Percentiles rank a stretch among this genome's conserved stretches.
Evolutionary conservation across 2,113 vertebrate genomes (phyloP).

Genomic region (Ceratotherium simum): DNA sequence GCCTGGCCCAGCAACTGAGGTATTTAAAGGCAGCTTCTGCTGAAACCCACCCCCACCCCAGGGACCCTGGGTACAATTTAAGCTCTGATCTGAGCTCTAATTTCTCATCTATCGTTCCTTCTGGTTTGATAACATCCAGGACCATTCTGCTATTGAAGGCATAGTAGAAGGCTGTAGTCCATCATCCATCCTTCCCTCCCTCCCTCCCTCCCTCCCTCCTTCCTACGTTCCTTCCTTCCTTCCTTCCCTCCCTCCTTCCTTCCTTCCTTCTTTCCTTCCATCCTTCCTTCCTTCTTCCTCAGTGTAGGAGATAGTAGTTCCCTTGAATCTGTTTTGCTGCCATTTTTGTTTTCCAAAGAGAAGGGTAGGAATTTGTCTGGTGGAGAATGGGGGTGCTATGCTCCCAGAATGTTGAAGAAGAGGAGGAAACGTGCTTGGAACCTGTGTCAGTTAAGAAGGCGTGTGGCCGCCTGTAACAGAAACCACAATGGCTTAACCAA

Average conservation of each 20-base stretch:
- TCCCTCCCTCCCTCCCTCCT: accelerated
- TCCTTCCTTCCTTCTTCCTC: not conserved
- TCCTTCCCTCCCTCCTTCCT: accelerated
- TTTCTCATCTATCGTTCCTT: not conserved
- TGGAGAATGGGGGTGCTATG: too few species aligned
- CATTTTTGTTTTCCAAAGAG: not conserved
- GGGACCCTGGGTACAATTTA: not conserved
- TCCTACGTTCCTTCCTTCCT: too few species aligned
- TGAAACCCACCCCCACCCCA: not conserved
- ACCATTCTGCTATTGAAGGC: not conserved
- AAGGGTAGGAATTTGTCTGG: not conserved
- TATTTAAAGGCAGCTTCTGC: not conserved
- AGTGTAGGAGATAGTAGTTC: not conserved
- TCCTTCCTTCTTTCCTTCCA: accelerated
- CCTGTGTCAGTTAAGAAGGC: not conserved
- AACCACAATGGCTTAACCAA: not conserved
- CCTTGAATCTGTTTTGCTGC: not conserved
- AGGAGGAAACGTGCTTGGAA: not conserved
- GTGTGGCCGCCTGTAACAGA: not conserved
- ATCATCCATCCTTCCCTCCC: accelerated
- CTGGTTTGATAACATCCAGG: not conserved
- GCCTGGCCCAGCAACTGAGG: too few species aligned
- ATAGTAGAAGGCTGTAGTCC: not conserved
- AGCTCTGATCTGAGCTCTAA: not conserved
- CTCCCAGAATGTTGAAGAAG: not conserved